Evolutionary conservation across 2,113 vertebrate genomes (phyloP), one percentile per base, ranked within the genome.

Genomic region (Formicarius rufipectus): DNA sequence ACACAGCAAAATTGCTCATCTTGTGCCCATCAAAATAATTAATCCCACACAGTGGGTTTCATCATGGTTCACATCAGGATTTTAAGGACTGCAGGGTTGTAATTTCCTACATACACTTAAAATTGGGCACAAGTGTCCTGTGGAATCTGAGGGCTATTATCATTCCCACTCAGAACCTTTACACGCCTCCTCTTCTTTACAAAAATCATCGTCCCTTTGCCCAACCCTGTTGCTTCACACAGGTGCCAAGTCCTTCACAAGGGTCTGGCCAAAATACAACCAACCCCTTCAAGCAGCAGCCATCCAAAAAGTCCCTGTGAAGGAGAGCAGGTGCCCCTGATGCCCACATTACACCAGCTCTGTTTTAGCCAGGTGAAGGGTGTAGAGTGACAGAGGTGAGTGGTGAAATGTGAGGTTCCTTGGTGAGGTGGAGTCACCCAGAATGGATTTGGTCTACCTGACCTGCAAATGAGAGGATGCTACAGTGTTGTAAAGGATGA

Each of bases 321-420:
- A 45, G 25, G 33, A 60, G 5, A 55, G 30, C 9, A 79, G 16
- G 5, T 5, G 2, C 21, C 27, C 18, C 19, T 3, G 1, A 16
- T 39, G 23, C 23, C 60, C 7, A 0, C 1, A 33, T 14, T 3
- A 17, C 11, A 37, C 5, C 13, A 72, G 6, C 23, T 37, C 53
- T 10, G 8, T 21, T 21, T 30, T 14, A 45, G 22, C 9, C 27
- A 55, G 25, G 9, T 40, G 21, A 21, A 28, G 4, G 7, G 3
- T 18, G 39, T 9, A 31, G 37, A 39, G 21, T 4, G 62, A 35
- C 49, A 44, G 44, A 68, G 21, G 17, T n/a, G 12, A 56, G 31
- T 21, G 30, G 10, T 33, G 33, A 58, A 21, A n/a, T 55, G 60
- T 30, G 22, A 63, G 42, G n/a, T 53, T 50, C 28, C 8, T 49